Conservation (phyloP, 2,888 invertebrate species). For the Schizotus pectinicornis region DNA sequence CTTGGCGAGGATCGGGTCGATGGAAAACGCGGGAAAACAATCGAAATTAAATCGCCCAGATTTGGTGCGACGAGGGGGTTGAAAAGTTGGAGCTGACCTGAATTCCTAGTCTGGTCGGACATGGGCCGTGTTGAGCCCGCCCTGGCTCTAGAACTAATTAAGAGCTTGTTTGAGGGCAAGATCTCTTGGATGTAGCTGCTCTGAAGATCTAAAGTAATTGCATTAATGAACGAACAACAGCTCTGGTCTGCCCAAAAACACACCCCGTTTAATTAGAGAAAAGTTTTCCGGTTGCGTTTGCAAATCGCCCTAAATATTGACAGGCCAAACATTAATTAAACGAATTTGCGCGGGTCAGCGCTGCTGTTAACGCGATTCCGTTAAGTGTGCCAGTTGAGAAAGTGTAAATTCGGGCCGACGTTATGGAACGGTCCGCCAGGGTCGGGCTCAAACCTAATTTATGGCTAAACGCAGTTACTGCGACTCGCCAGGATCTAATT, state of each 20-base stretch:
- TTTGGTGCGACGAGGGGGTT: slow-evolving; percentile 29
- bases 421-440: too few relatives aligned
- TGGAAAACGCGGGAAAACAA: slow-evolving; percentile 28
- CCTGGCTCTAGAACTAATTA: slow-evolving; percentile 37
- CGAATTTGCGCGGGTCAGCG: not conserved
- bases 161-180: slow-evolving; percentile 33
- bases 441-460: too few relatives aligned
- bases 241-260: slow-evolving; percentile 11
- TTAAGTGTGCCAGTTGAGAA: too few relatives aligned
- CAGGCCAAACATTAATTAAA: not conserved
- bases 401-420: too few relatives aligned
- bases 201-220: slow-evolving; percentile 31
- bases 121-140: slow-evolving; percentile 22
- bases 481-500: too few relatives aligned
- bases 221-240: slow-evolving; percentile 32
- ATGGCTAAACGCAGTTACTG: too few relatives aligned
- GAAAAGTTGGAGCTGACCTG: slow-evolving; percentile 35
- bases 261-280: slow-evolving; percentile 16
- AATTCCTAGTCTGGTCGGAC: slow-evolving; percentile 29
- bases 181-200: slow-evolving; percentile 26
- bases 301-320: slow-evolving; percentile 3
- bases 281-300: slow-evolving; percentile 1
- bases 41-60: slow-evolving; percentile 33
- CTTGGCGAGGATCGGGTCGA: slow-evolving; percentile 12
- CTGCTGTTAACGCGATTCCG: too few relatives aligned